Conservation (phyloP, 2,888 invertebrate species). For the Hirudinaria manillensis region DNA sequence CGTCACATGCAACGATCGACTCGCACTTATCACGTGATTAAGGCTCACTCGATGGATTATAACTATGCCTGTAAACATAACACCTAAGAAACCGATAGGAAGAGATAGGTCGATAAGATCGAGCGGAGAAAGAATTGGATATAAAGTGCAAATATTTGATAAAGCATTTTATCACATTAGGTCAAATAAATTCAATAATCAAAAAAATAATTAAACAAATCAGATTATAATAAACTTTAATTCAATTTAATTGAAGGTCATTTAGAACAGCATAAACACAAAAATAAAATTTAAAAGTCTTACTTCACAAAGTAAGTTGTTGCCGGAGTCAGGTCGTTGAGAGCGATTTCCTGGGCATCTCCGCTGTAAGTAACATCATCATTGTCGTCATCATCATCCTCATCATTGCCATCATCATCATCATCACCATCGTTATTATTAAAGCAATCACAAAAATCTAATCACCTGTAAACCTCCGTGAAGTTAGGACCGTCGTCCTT, state of each 20-base stretch:
- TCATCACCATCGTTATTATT: neutral
- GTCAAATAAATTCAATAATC: too few relatives aligned
- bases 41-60: too few relatives aligned
- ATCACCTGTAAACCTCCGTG: slow-evolving; percentile 15
- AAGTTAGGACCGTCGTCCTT: slow-evolving; percentile 7
- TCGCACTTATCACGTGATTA: too few relatives aligned
- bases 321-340: slow-evolving; percentile 79
- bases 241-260: neutral
- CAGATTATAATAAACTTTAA: too few relatives aligned
- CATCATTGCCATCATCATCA: neutral
- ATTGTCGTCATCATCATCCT: neutral
- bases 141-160: too few relatives aligned
- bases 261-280: neutral
- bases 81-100: too few relatives aligned
- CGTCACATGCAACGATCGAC: neutral
- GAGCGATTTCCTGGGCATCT: slow-evolving; percentile 56
- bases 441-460: neutral
- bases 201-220: too few relatives aligned
- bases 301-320: slow-evolving; percentile 75
- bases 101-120: too few relatives aligned
- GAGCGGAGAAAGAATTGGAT: too few relatives aligned
- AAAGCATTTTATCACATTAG: too few relatives aligned
- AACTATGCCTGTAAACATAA: too few relatives aligned
- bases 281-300: slow-evolving; percentile 23
- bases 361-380: slow-evolving; percentile 45